Evolutionary conservation across 2,113 vertebrate genomes (phyloP), one percentile per base, ranked within the genome.

Genomic region (Oncorhynchus masou): DNA sequence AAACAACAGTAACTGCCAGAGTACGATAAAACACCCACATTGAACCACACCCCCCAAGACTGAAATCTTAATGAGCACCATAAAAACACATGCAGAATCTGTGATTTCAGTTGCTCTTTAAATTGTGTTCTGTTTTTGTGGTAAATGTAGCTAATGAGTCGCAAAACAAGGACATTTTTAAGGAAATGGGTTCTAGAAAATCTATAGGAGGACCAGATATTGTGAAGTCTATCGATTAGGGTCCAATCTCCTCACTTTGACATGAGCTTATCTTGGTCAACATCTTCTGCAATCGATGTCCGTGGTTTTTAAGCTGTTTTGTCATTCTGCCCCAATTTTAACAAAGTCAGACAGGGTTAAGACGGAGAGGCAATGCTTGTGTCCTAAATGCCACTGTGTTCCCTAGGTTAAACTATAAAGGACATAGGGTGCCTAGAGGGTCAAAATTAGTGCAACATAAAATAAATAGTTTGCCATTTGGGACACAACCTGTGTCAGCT

Each of bases 251-350:
- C 88, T 83, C 84, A 79, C 87, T 85, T 80, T 92, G 92, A 93
- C 91, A 92, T 92, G 91, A 91, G 83, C 87, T 90, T 91, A 92
- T 91, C 90, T 79, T 81, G 69, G 54, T 85, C 81, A 66, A 39
- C 86, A 91, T 93, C 86, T 88, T 83, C 86, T 71, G 66, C 85
- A 87, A 88, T 92, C 84, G 90, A 91, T 78, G 75, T 86, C 71
- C 3, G 57, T 81, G 65, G 84, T 87, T 91, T 91, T 89, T 91
- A 90, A 92, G 89, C 90, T 87, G 85, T 89, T 91, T 88, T 91
- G 89, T 92, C 87, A 89, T 91, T 92, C 88, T 88, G 90, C 86
- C 84, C 84, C 89, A 34, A 88, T 89, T 90, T 91, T 80, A 91
- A 83, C 88, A 87, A 90, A 89, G 90, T 81, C 8, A 78, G 83